Base-by-base conservation (phyloP, 2,797 vertebrate species). In the Euthynnus affinis region DNA sequence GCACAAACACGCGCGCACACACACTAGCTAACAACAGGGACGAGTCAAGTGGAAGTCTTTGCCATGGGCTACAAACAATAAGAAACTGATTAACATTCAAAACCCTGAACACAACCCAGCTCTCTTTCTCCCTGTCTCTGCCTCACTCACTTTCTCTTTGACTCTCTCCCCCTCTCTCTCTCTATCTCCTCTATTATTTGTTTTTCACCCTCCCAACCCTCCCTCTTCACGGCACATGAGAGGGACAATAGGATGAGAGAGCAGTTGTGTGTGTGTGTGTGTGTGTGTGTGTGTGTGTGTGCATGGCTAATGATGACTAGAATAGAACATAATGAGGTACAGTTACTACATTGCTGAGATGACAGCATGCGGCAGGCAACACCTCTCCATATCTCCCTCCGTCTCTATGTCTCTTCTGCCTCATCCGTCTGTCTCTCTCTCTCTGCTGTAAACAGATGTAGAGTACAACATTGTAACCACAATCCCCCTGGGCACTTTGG, bases 391-490 rank as follows among this genome's bases (percentile, higher is more conserved):
- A 75, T 64, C 71, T 76, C 67, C 53, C 40, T 64, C 44, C 29
- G 3, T 80, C 66, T 60, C 59, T 67, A 53, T 44, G 48, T 74
- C 76, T 87, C 63, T 79, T 18, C 55, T 27, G 0, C 76, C 78
- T 82, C 80, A 52, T 71, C 76, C 46, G 29, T 81, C 71, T 72
- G 63, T 84, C 83, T 82, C 56, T 56, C 74, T 56, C 74, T 70
- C 65, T 82, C 53, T 57, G 89, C 89, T 90, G 85, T 90, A 92
- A 93, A 92, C 90, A 92, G 88, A 91, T 91, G 91, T 85, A 88
- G 86, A 88, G 83, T 74, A 91, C 92, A 92, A 87, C 84, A 90
- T 25, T 88, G 91, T 84, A 88, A 92, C 90, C 90, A 79, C 89
- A 91, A 91, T 74, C 82, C 90, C 89, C 89, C 70, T 20, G 84